Conservation (phyloP, 2,113 vertebrate species). For the Galeopterus variegatus region DNA sequence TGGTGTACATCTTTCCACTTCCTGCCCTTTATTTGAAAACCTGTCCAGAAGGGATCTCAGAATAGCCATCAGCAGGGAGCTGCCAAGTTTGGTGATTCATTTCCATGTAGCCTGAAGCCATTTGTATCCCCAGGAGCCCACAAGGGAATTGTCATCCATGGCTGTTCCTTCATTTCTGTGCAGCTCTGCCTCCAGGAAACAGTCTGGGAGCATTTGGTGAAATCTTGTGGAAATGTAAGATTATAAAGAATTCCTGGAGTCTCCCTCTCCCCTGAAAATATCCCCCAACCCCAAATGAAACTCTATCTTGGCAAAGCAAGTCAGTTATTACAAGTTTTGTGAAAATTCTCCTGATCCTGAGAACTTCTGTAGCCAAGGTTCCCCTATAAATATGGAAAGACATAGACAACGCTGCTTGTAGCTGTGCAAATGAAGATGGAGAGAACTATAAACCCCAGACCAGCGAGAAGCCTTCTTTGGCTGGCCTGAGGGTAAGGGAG, state of each 20-base stretch:
- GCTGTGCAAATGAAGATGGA: not conserved
- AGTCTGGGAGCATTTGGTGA: not conserved
- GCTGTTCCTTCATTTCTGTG: slow-evolving; percentile 30
- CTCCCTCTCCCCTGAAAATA: not conserved
- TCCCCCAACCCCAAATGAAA: not conserved
- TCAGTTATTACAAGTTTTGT: slow-evolving; percentile 20
- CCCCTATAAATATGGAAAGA: not conserved
- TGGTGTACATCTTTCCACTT: not conserved
- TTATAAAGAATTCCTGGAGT: not conserved
- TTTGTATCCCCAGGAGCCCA: slow-evolving; percentile 32
- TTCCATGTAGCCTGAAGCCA: slow-evolving; percentile 41
- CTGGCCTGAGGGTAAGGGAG: not conserved
- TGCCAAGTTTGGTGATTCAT: not conserved
- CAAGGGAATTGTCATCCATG: not conserved
- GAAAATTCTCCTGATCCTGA: slow-evolving; percentile 31
- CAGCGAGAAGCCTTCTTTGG: not conserved
- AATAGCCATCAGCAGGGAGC: slow-evolving; percentile 36
- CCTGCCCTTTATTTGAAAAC: slow-evolving; percentile 15
- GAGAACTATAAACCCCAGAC: not conserved
- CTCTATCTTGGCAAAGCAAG: not conserved
- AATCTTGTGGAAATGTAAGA: not conserved
- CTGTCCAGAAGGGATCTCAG: slow-evolving; percentile 38
- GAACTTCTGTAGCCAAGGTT: not conserved
- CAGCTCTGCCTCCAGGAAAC: slow-evolving; percentile 50
- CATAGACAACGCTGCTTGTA: not conserved